Base-by-base conservation (phyloP, 2,797 vertebrate genomes). In the Enteromius treurensis region DNA sequence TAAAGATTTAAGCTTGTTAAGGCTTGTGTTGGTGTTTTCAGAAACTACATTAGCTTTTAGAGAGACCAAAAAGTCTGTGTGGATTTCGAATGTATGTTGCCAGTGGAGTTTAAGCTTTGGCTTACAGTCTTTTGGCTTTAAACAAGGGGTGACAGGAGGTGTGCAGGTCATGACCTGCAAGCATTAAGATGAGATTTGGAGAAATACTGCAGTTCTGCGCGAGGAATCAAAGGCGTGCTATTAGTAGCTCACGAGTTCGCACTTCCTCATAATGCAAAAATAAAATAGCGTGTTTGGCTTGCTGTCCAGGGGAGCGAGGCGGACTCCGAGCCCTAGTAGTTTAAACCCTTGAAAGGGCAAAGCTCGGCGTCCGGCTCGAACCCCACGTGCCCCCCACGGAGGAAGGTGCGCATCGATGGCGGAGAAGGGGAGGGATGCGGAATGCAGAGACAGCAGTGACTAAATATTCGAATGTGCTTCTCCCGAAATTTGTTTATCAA, bases 41-140 rank as follows among this genome's bases (percentile, higher is more conserved):
- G 32, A 14, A 74, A 55, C 11, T 23, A 37, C 53, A 42, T 42
- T 15, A 49, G 69, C 26, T 13, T 55, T 64, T 23, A 3, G 26
- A 45, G 17, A 69, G 49, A 69, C n/a, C 7, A 32, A 11, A 23
- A 51, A 17, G 14, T 77, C 49, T 83, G 64, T 80, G n/a, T 64
- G 76, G 58, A 78, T 78, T 78, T 78, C 15, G 23, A 47, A 23
- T 7, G 10, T 49, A 78, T 70, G 67, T 23, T 58, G 62, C 60
- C 81, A 82, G 23, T 71, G 23, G 34, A 71, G 79, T 51, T 80
- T 58, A 80, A 80, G 49, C 79, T 60, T 60, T 77, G 73, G 73
- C 73, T 82, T 77, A 77, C 4, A 32, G 81, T 77, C 62, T 76
- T 82, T 82, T 77, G 64, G 81, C 62, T 65, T 19, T 21, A 77